Evolutionary conservation across 2,888 invertebrate species (phyloP).

Genomic region (Ptychoptera contaminata): DNA sequence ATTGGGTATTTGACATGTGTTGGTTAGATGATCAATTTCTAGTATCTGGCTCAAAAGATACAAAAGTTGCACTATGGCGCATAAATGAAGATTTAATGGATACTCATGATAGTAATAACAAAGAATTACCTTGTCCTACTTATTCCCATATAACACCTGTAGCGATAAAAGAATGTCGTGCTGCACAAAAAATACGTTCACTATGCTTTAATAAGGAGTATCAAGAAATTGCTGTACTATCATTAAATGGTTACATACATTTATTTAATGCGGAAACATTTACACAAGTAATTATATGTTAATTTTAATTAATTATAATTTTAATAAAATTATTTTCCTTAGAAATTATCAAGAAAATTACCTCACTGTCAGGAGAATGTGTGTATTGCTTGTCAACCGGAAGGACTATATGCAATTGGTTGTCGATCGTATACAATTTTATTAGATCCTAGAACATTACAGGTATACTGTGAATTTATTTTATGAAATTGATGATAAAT

Average conservation of each 20-base stretch:
- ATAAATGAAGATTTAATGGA: slow-evolving; percentile 39
- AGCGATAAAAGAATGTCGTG: slow-evolving; percentile 60
- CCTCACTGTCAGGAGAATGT: slow-evolving; percentile 87
- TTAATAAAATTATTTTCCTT: slow-evolving; percentile 3
- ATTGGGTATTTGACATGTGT: slow-evolving; percentile 87
- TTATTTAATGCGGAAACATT: slow-evolving; percentile 85
- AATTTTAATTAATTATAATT: not conserved
- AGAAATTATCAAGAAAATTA: slow-evolving; percentile 68
- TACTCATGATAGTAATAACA: slow-evolving; percentile 15
- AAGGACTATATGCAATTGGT: slow-evolving; percentile 83
- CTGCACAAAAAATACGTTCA: slow-evolving; percentile 60
- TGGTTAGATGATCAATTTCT: slow-evolving; percentile 94
- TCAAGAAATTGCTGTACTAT: slow-evolving; percentile 78
- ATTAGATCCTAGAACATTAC: slow-evolving; percentile 75
- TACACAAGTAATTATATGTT: slow-evolving; percentile 42
- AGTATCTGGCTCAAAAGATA: slow-evolving; percentile 86
- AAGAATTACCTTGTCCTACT: slow-evolving; percentile 29
- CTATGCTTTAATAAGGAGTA: slow-evolving; percentile 73
- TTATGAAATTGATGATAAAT: too few species aligned
- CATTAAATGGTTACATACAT: slow-evolving; percentile 86
- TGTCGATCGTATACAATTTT: slow-evolving; percentile 85
- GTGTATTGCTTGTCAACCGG: slow-evolving; percentile 73
- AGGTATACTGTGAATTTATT: too few species aligned
- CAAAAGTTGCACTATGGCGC: slow-evolving; percentile 79
- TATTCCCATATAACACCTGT: slow-evolving; percentile 46